Percentiles rank a stretch among this genome's conserved stretches.
Evolutionary conservation across 2,113 vertebrate species (phyloP).

Genomic region (Pogonocichla stellata): DNA sequence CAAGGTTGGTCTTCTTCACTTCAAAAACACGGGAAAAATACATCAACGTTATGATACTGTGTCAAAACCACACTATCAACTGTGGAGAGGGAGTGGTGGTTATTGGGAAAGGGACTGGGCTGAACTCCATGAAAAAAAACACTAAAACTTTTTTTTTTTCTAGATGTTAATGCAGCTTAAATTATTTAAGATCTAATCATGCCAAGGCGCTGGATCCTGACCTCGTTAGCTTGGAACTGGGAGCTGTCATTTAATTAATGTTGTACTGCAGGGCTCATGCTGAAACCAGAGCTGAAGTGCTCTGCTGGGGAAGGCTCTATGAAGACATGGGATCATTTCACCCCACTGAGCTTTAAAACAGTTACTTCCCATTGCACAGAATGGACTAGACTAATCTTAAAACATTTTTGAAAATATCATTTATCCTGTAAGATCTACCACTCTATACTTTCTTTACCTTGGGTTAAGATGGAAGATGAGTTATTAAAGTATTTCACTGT

Average conservation of each 20-base stretch:
- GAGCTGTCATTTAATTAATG: slow-evolving; percentile 12
- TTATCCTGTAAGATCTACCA: background rate
- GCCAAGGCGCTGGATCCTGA: background rate
- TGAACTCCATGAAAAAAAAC: background rate
- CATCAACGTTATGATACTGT: background rate
- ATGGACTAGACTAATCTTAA: background rate
- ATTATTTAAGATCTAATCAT: slow-evolving; percentile 4
- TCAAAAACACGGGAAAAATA: background rate
- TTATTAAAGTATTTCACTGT: background rate
- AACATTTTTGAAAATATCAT: background rate
- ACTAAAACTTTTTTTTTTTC: background rate
- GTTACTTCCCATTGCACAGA: background rate
- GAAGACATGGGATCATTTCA: background rate
- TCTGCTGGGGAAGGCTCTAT: background rate
- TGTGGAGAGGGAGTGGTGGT: background rate
- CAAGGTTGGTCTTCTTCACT: background rate
- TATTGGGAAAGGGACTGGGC: background rate
- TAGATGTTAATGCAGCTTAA: background rate
- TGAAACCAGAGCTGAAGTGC: background rate
- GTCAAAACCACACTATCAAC: background rate
- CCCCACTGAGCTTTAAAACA: background rate
- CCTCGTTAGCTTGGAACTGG: background rate
- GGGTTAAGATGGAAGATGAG: background rate
- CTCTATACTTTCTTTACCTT: background rate
- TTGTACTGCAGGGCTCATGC: background rate